Evolutionary conservation across 2,113 vertebrate species (phyloP).

Genomic region (Albula goreensis): DNA sequence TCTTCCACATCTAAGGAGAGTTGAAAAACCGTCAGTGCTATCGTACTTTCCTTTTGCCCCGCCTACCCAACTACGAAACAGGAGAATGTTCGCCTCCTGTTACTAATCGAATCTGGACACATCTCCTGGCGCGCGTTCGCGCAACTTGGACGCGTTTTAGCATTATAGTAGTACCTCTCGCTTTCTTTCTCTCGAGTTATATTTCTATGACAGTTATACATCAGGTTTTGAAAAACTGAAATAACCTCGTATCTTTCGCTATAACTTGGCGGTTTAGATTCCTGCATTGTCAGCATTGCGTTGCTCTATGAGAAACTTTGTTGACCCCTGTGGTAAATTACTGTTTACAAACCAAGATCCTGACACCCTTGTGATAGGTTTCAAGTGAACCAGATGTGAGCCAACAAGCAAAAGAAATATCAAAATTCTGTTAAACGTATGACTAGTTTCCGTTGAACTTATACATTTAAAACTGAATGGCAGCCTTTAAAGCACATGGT

Average conservation of each 20-base stretch:
- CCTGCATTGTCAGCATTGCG: not conserved
- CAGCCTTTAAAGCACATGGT: no score
- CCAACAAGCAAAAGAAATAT: not conserved
- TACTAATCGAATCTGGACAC: slow-evolving; percentile 25
- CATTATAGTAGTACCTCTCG: not conserved
- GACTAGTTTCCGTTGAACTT: not conserved
- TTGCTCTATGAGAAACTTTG: not conserved
- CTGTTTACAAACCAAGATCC: not conserved
- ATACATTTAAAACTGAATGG: not conserved
- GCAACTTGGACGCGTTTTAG: not conserved
- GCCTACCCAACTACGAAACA: slow-evolving; percentile 67
- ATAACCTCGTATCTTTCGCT: not conserved
- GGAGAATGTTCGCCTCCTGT: slow-evolving; percentile 57
- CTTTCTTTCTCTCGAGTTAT: not conserved
- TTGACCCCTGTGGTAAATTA: not conserved
- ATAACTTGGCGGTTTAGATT: not conserved
- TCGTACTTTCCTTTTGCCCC: slow-evolving; percentile 62
- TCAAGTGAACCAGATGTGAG: not conserved
- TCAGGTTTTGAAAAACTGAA: not conserved
- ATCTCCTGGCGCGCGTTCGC: not conserved
- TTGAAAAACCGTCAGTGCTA: slow-evolving; percentile 64
- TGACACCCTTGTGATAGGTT: not conserved
- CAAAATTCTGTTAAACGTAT: not conserved
- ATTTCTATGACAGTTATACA: not conserved
- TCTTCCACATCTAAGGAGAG: slow-evolving; percentile 47